Conservation (phyloP, 2,797 vertebrate species). For the Siniperca undulata region DNA sequence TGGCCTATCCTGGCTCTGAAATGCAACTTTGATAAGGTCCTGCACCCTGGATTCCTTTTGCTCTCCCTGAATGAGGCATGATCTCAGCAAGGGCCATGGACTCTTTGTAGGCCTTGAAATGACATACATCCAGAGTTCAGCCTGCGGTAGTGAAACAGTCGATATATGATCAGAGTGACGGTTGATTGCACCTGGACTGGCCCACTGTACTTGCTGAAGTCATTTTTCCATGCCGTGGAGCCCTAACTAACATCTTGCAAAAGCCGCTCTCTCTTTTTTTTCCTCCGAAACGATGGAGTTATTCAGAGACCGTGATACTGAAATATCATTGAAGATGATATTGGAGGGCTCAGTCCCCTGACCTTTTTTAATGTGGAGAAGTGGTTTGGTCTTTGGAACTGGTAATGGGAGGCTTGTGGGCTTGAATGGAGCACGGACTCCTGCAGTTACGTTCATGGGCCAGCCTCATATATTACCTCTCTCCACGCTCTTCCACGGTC, state of each 20-base stretch:
- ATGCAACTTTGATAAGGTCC: conserved; percentile 41
- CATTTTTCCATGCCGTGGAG: conserved; percentile 70
- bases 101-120: conserved; percentile 54
- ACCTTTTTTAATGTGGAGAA: conserved; percentile 69
- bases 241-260: conserved; percentile 66
- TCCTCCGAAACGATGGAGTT: conserved; percentile 43
- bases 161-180: conserved; percentile 65
- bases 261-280: conserved; percentile 36
- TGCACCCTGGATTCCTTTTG: conserved; percentile 44
- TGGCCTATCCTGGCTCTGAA: conserved; percentile 35
- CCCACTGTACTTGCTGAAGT: conserved; percentile 59
- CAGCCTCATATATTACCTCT: conserved; percentile 46
- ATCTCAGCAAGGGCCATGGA: conserved; percentile 41
- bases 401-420: conserved; percentile 65
- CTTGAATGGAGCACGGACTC: conserved; percentile 48
- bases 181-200: conserved; percentile 66
- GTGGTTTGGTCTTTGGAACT: conserved; percentile 58
- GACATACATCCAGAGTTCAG: conserved; percentile 55
- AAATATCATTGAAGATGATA: conserved; percentile 60
- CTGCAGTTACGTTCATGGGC: conserved; percentile 47
- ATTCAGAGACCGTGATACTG: conserved; percentile 61
- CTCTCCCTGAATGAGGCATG: conserved; percentile 39
- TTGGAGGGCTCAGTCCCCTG: conserved; percentile 47
- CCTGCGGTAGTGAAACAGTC: conserved; percentile 47
- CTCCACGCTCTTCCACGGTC: conserved; percentile 46